Base-by-base conservation (phyloP, 2,113 vertebrate genomes). In the Aplodontia rufa region DNA sequence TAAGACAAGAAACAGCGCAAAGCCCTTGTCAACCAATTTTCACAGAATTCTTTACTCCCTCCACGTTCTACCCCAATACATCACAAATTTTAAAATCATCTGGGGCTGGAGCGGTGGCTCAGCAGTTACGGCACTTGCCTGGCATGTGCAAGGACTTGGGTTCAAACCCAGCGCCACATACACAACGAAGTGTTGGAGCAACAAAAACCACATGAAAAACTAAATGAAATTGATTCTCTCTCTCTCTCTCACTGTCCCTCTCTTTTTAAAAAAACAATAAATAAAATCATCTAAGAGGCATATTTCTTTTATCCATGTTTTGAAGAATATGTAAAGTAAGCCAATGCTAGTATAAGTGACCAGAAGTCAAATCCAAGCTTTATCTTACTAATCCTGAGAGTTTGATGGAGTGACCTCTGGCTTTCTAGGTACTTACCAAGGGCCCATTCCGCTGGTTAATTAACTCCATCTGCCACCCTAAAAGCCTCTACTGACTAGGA, bases 1-100 rank as follows among this genome's bases (percentile, higher is more conserved):
- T 22, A 20, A 17, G 5, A 30, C 1, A 0, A 0, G 14, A 10
- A 35, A 11, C 1, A 3, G 32, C 28, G 2, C 9, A 2, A 79
- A 93, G 10, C 35, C 37, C 8, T 0, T 0, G 42, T 68, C 51
- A 26, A 19, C 37, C 35, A 24, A 10, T 51, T 22, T 35, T 24
- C 8, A 30, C 8, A 3, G 42, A 13, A 53, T 75, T 80, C 55
- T 49, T n/a, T 2, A 26, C 45, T 4, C 5, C 30, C 9, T 62
- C 35, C 12, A 4, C 22, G 28, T 47, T 62, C 8, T 1, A 13
- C n/a, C 37, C 42, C 5, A 32, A 55, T 64, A 26, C 12, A 19
- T 83, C 14, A 47, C n/a, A 51, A 24, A 82, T 49, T 32, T 20
- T 19, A 26, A 51, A 72, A 79, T 69, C 76, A 14, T n/a, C n/a